phyloP scores from a whole-genome alignment of 2,888 invertebrate genomes.

The Eristalis pertinax region DNA sequence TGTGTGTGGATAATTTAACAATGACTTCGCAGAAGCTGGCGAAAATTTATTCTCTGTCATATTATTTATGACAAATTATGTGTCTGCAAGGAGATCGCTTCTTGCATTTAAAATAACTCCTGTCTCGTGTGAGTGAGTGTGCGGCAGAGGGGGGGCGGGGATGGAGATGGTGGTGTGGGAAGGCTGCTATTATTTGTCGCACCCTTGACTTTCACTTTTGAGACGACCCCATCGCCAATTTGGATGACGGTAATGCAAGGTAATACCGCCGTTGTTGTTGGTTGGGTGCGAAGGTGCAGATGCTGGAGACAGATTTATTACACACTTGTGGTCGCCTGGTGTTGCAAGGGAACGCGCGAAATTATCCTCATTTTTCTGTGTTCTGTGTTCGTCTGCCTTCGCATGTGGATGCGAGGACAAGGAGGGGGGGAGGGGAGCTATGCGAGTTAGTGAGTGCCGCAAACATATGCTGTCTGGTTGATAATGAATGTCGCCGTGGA shows the following conservation, averaged over 20 bases:
- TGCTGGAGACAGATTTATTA: constrained; percentile 57
- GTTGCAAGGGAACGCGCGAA: not conserved
- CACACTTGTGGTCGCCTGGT: constrained; percentile 35
- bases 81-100: constrained; percentile 52
- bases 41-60: constrained; percentile 65
- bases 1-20: constrained; percentile 61
- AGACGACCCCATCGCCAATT: not conserved
- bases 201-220: constrained; percentile 59
- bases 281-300: constrained; percentile 10
- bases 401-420: not conserved
- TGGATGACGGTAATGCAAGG: constrained; percentile 43
- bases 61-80: constrained; percentile 70
- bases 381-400: not conserved
- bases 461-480: constrained; percentile 51
- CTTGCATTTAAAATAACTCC: constrained; percentile 59
- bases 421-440: too few relatives aligned
- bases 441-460: not conserved
- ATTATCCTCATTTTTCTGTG: not conserved
- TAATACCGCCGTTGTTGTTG: constrained; percentile 26
- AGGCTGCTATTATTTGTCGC: constrained; percentile 4
- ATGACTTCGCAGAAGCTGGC: constrained; percentile 54
- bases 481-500: constrained; percentile 39
- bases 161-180: not conserved
- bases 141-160: not conserved
- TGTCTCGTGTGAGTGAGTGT: not conserved